Percentiles rank a stretch among this genome's conserved stretches.
Evolutionary conservation across 2,888 invertebrate species (phyloP).

Genomic region (Cephus sareptanus): DNA sequence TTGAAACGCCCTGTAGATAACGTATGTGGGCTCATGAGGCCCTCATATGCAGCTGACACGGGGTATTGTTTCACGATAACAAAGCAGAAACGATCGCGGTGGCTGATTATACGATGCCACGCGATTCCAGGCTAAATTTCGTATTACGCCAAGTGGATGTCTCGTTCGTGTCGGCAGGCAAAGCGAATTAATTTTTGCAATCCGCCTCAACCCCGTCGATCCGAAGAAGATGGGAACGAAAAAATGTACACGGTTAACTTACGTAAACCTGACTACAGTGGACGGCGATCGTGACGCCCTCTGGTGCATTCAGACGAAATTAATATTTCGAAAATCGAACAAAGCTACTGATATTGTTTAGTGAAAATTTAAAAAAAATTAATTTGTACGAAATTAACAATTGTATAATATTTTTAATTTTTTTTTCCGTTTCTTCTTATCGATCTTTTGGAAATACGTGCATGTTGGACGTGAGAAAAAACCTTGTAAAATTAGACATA

Average conservation of each 20-base stretch:
- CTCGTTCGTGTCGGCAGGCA: background rate
- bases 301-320: too few relatives aligned
- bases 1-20: background rate
- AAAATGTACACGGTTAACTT: too few relatives aligned
- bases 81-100: background rate
- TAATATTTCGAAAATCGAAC: background rate
- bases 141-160: background rate
- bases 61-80: background rate
- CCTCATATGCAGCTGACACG: background rate
- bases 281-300: background rate
- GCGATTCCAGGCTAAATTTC: background rate
- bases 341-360: background rate
- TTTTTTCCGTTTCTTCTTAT: too few relatives aligned
- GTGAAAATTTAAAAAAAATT: background rate
- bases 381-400: background rate
- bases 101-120: background rate
- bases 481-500: background rate
- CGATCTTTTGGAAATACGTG: background rate
- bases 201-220: too few relatives aligned
- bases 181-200: background rate
- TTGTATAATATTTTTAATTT: too few relatives aligned
- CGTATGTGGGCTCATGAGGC: background rate
- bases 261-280: background rate
- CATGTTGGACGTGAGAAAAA: background rate
- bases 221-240: background rate